Percentiles rank a stretch among this genome's conserved stretches.
These are phyloP conservation scores for Myoxocephalus aenaeus DNA, from an alignment of 2,797 vertebrate genomes.

Conservation along the genomic window DNA sequence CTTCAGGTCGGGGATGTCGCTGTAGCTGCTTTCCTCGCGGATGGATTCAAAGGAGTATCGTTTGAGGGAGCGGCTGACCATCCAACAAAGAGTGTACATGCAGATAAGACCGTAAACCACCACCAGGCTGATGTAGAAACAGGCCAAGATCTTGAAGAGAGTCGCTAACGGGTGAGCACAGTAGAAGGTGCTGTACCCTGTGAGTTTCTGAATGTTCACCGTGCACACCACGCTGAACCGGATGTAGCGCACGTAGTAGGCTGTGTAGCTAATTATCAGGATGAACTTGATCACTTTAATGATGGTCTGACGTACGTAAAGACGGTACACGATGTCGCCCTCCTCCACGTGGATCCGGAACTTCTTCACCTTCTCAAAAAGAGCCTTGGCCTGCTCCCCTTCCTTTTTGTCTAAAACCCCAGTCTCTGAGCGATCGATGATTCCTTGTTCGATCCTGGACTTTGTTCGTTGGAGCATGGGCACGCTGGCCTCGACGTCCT, in stretches of 20 bases:
- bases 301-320: conserved; percentile 97
- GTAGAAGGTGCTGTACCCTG: conserved; percentile 92
- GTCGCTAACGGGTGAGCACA: conserved; percentile 97
- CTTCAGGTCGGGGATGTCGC: conserved; percentile 97
- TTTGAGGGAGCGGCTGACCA: conserved; percentile 94
- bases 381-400: conserved; percentile 97
- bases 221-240: conserved; percentile 91
- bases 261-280: conserved; percentile 95
- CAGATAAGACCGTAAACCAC: conserved; percentile 95
- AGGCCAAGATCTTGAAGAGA: conserved; percentile 96
- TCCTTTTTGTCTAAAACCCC: conserved; percentile 98
- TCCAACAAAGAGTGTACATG: conserved; percentile 98
- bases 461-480: conserved; percentile 98
- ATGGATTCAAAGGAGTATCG: conserved; percentile 98
- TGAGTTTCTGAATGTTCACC: conserved; percentile 94
- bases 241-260: conserved; percentile 92
- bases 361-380: conserved; percentile 99
- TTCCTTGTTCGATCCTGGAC: conserved; percentile 96
- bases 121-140: conserved; percentile 97
- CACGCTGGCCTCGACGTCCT: conserved; percentile 96
- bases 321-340: conserved; percentile 95
- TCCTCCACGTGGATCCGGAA: conserved; percentile 97
- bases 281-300: conserved; percentile 98
- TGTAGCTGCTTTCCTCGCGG: conserved; percentile 97
- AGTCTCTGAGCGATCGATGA: conserved; percentile 94